Percentiles rank a stretch among this genome's conserved stretches.
Conservation (phyloP, 2,888 invertebrate species). For the Tinea pellionella region DNA sequence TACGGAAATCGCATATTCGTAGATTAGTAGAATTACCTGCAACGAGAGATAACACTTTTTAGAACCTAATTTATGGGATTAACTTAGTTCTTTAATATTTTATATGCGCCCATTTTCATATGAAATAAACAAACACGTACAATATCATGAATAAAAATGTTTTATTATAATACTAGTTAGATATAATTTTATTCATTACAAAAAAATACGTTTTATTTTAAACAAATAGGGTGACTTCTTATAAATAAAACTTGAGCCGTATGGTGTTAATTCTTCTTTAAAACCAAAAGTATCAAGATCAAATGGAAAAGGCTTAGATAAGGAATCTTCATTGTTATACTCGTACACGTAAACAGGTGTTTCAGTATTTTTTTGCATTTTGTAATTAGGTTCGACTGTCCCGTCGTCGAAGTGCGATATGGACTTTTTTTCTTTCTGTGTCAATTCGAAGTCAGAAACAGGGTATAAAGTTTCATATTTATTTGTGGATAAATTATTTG, state of each 20-base stretch:
- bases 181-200: background rate
- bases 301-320: background rate
- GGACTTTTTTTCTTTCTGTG: background rate
- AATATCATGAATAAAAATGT: background rate
- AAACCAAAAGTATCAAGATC: background rate
- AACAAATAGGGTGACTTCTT: conserved; percentile 33
- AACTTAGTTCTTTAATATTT: too few relatives aligned
- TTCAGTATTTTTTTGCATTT: background rate
- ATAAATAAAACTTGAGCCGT: background rate
- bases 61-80: too few relatives aligned
- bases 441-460: too few relatives aligned
- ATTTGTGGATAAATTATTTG: background rate
- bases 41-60: conserved; percentile 25
- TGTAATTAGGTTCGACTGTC: background rate
- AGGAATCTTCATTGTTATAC: background rate
- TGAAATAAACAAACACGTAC: background rate
- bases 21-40: conserved; percentile 64
- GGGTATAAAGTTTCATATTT: background rate
- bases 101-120: too few relatives aligned
- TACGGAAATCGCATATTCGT: conserved; percentile 61
- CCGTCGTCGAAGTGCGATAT: background rate
- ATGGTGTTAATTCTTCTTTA: background rate
- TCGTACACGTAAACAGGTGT: background rate
- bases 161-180: background rate
- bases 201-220: conserved; percentile 31